Conservation (phyloP, 2,797 vertebrate species). For the Pseudomugil gertrudae region DNA sequence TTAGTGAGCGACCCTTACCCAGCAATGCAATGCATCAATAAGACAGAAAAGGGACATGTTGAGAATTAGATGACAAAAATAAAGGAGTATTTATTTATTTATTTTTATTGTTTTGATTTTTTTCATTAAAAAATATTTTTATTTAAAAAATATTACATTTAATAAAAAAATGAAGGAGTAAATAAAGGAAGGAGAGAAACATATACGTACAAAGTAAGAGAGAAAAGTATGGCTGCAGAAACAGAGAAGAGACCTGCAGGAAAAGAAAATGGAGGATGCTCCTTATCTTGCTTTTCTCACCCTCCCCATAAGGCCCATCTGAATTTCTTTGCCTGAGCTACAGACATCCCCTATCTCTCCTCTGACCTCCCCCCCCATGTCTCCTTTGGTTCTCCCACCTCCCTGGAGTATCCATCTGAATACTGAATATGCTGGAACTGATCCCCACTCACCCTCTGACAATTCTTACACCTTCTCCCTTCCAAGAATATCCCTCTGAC, state of each 20-base stretch:
- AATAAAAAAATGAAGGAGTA: too few species aligned
- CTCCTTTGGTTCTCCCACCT: not conserved
- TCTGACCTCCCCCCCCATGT: not conserved
- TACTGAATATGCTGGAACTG: not conserved
- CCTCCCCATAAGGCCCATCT: not conserved
- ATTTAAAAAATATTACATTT: too few species aligned
- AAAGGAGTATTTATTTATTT: too few species aligned
- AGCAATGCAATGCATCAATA: not conserved
- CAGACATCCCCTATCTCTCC: not conserved
- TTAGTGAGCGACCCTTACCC: too few species aligned
- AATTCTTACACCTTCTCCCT: not conserved
- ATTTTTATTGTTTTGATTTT: too few species aligned
- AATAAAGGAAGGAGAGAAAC: too few species aligned
- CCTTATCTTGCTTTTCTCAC: not conserved
- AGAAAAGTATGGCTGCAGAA: too few species aligned
- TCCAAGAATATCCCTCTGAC: too few species aligned
- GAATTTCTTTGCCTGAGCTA: not conserved
- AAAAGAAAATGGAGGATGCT: not conserved
- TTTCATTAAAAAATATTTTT: too few species aligned
- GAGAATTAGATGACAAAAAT: too few species aligned
- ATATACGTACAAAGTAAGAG: too few species aligned
- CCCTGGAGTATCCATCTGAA: not conserved
- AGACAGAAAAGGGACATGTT: not conserved
- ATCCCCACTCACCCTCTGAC: not conserved
- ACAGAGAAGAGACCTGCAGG: too few species aligned